Percentiles rank a stretch among this genome's conserved stretches.
These are phyloP conservation scores for Melitaea athalia DNA, from an alignment of 2,888 invertebrate species.

Conservation along the genomic window DNA sequence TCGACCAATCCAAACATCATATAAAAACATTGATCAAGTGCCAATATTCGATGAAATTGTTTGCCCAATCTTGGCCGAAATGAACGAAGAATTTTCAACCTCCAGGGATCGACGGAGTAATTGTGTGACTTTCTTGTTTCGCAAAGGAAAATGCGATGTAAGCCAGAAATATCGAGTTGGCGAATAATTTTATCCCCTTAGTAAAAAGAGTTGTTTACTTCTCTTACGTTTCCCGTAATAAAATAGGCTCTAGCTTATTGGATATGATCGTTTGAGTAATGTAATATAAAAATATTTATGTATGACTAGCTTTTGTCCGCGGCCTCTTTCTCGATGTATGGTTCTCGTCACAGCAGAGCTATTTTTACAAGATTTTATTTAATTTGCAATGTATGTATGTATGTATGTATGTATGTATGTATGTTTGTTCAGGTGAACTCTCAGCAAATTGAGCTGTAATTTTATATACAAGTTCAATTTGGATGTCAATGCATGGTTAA, in stretches of 20 bases:
- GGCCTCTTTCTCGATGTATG: too few species aligned
- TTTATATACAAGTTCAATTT: too few species aligned
- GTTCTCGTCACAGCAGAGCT: too few species aligned
- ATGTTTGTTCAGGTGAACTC: too few species aligned
- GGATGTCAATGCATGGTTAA: too few species aligned
- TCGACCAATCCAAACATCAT: neutral
- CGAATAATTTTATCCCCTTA: slow-evolving; percentile 35
- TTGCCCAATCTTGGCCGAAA: slow-evolving; percentile 11
- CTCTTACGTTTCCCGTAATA: slow-evolving; percentile 19
- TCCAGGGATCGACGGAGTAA: slow-evolving; percentile 19
- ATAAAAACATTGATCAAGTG: slow-evolving; percentile 6
- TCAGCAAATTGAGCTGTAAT: too few species aligned
- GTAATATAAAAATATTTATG: neutral
- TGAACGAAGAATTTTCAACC: slow-evolving; percentile 7
- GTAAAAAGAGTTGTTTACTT: slow-evolving; percentile 30
- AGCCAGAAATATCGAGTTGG: slow-evolving; percentile 34
- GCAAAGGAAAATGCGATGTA: slow-evolving; percentile 18
- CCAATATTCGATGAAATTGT: slow-evolving; percentile 11
- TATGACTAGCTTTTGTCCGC: too few species aligned
- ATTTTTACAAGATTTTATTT: too few species aligned
- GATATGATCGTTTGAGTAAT: neutral
- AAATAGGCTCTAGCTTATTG: neutral
- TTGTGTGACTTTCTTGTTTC: slow-evolving; percentile 26
- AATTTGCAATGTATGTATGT: too few species aligned
- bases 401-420: too few species aligned